Base-by-base conservation (phyloP, 2,797 vertebrate genomes). In the Alcedo atthis region DNA sequence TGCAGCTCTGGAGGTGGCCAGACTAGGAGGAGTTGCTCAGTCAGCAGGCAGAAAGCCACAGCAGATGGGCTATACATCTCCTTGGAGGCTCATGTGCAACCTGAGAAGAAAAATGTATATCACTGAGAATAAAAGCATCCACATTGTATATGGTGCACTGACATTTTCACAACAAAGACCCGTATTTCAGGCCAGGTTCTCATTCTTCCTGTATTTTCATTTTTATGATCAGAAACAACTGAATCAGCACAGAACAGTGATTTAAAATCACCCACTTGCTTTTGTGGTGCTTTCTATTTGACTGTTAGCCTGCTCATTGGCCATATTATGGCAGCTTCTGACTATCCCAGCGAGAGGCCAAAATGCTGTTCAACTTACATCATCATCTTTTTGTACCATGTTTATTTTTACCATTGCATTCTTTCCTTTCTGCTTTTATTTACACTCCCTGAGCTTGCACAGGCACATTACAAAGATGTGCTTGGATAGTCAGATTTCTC, bases 341-440 rank as follows among this genome's bases (percentile, higher is more conserved):
- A 62, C 28, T 45, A 51, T 12, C 26, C 6, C 51, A 75, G 33
- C 5, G 19, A 75, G 40, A 32, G 21, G 8, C 8, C 30, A 88
- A 75, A 85, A 46, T 20, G 15, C 25, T 43, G 28, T 11, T 81
- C 43, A 48, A 48, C 12, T 59, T 59, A 8, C 1, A 78, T 12
- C 0, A 0, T 2, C 3, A 67, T 55, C 13, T 70, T 76, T 57
- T 33, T 28, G 17, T 13, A 32, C 15, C 0, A 0, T 37, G 22
- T 26, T 84, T 77, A 67, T 71, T 95, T 90, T 85, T 62, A 49
- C 14, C 53, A 51, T 22, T 21, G 33, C 19, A 32, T 37, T 61
- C 21, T 77, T 90, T 85, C 57, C 42, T 70, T 84, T 51, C 61
- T 81, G 40, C 18, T 57, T 85, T 91, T 82, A 58, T 89, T 93